These are phyloP conservation scores for Gasterosteus aculeatus DNA, from an alignment of 2,113 vertebrate species.

Conservation along the genomic window DNA sequence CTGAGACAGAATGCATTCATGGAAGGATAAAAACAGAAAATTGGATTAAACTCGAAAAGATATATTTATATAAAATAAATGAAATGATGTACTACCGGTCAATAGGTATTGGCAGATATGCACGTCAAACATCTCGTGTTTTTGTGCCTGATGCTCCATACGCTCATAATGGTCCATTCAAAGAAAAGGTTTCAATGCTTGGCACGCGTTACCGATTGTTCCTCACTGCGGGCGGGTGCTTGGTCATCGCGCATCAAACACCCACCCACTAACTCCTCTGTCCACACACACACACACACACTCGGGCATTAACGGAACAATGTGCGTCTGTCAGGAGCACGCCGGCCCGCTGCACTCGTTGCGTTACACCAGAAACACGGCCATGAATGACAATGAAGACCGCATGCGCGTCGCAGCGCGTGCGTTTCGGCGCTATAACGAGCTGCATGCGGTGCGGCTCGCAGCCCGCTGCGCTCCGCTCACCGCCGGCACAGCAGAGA, in stretches of 20 bases:
- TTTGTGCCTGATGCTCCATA: background rate
- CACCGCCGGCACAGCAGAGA: too few relatives aligned
- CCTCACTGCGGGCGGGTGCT: slow-evolving; percentile 45
- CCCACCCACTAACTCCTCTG: background rate
- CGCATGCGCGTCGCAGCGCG: slow-evolving; percentile 1
- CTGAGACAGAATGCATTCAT: background rate
- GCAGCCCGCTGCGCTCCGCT: background rate
- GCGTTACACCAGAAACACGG: slow-evolving; percentile 12
- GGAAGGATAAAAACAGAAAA: background rate
- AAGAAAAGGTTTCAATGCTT: slow-evolving; percentile 23
- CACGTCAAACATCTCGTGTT: background rate
- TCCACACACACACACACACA: slow-evolving; percentile 5
- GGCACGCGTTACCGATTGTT: slow-evolving; percentile 63
- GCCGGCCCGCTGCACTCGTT: slow-evolving; percentile 15
- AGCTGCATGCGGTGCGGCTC: slow-evolving; percentile 10
- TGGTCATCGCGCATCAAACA: slow-evolving; percentile 59
- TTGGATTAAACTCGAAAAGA: background rate
- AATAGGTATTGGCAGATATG: background rate
- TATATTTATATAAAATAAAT: background rate
- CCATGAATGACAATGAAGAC: slow-evolving; percentile 11
- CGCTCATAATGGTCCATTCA: slow-evolving; percentile 13
- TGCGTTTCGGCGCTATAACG: background rate
- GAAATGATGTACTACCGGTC: background rate
- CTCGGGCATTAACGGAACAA: slow-evolving; percentile 21
- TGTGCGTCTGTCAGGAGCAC: slow-evolving; percentile 30